Evolutionary conservation across 1,140 invertebrate species (phyloP).

Genomic region (Laodelphax striatellus): DNA sequence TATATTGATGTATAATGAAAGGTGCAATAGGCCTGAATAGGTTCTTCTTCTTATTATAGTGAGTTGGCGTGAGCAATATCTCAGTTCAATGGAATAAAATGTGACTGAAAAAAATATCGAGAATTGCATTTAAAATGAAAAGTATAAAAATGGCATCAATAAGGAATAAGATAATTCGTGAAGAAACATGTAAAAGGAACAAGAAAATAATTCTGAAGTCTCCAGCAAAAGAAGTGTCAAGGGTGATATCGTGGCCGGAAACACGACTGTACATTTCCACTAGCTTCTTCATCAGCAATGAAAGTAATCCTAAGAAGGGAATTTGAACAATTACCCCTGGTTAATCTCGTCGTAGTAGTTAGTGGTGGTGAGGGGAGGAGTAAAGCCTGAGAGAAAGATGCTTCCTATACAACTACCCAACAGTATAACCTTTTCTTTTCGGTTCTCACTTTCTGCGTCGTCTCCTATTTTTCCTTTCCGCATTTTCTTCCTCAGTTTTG

Average conservation of each 20-base stretch:
- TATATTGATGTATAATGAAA: too few species aligned
- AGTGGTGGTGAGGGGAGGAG: neutral
- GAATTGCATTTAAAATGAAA: too few species aligned
- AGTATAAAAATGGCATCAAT: too few species aligned
- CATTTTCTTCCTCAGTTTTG: slow-evolving; percentile 9
- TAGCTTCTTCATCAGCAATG: slow-evolving; percentile 1
- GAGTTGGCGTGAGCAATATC: too few species aligned
- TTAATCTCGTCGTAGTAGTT: neutral
- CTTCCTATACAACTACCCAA: neutral
- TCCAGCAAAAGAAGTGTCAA: too few species aligned
- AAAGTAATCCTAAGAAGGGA: slow-evolving; percentile 1
- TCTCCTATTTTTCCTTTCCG: slow-evolving; percentile 15
- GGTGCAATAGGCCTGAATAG: too few species aligned
- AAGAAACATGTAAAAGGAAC: too few species aligned
- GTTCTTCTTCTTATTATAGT: too few species aligned
- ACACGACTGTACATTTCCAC: neutral
- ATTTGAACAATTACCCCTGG: slow-evolving; percentile 8
- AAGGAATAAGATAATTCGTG: too few species aligned
- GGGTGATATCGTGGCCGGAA: neutral
- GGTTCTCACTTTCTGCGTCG: slow-evolving; percentile 1
- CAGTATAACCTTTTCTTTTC: slow-evolving; percentile 4
- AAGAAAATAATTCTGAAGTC: too few species aligned
- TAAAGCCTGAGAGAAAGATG: neutral
- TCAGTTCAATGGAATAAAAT: too few species aligned
- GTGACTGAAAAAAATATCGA: too few species aligned